These are phyloP conservation scores for Formica aserva DNA, from an alignment of 2,888 invertebrate genomes.

Conservation along the genomic window DNA sequence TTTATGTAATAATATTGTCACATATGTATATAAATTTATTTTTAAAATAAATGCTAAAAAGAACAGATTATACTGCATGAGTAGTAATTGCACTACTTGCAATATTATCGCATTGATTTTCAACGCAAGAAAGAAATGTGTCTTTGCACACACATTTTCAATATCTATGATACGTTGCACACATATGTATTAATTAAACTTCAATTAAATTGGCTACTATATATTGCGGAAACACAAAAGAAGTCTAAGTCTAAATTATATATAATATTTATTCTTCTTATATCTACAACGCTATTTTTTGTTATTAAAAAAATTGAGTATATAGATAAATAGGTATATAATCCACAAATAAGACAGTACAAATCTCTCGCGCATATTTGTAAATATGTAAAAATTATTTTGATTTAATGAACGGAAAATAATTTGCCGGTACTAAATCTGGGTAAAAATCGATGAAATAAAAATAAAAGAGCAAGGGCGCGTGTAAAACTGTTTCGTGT, in stretches of 20 bases:
- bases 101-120: not conserved
- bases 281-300: not conserved
- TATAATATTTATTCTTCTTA: not conserved
- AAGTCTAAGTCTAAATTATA: not conserved
- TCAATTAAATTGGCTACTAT: not conserved
- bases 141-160: too few relatives aligned
- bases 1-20: not conserved
- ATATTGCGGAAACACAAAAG: not conserved
- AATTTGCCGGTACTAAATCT: constrained; percentile 3
- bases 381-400: not conserved
- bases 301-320: not conserved
- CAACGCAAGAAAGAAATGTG: not conserved
- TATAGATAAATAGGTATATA: not conserved
- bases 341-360: not conserved
- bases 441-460: not conserved
- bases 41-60: not conserved
- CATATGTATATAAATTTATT: not conserved
- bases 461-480: constrained; percentile 4
- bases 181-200: too few relatives aligned
- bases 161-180: too few relatives aligned
- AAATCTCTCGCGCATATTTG: not conserved
- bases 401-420: not conserved
- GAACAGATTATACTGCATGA: not conserved
- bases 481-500: not conserved
- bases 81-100: not conserved